A percentile compares a stretch with the other conserved stretches of the same genome.
These are phyloP conservation scores for Andrena marginata DNA, from an alignment of 2,888 invertebrate genomes.

Conservation along the genomic window DNA sequence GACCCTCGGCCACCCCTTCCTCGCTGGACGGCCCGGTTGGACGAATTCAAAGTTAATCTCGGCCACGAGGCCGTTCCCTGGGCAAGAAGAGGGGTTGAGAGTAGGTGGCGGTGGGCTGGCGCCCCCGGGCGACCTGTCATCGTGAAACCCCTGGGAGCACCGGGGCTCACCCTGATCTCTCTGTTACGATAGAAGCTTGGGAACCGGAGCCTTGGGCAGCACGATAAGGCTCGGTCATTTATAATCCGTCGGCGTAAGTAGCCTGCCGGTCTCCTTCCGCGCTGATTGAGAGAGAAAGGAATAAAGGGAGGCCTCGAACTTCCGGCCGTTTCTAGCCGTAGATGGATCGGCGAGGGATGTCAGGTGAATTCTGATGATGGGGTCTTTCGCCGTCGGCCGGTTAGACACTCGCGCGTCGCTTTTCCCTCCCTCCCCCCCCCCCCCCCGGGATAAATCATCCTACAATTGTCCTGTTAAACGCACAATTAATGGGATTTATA, in stretches of 20 bases:
- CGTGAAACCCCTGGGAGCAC: slow-evolving; percentile 79
- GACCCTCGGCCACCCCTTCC: slow-evolving; percentile 41
- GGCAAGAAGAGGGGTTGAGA: slow-evolving; percentile 15
- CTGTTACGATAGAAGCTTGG: slow-evolving; percentile 80
- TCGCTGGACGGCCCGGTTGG: slow-evolving; percentile 47
- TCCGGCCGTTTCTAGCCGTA: slow-evolving; percentile 58
- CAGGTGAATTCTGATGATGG: slow-evolving; percentile 58
- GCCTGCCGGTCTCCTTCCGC: slow-evolving; percentile 65
- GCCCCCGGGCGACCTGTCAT: slow-evolving; percentile 79
- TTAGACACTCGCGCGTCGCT: slow-evolving; percentile 15
- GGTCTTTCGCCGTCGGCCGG: slow-evolving; percentile 9
- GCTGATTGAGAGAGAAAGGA: slow-evolving; percentile 62
- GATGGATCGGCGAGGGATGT: slow-evolving; percentile 60
- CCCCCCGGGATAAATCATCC: too few species aligned
- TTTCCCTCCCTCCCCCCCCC: not conserved
- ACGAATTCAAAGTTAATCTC: slow-evolving; percentile 79
- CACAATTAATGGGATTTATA: not conserved
- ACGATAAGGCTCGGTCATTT: slow-evolving; percentile 83
- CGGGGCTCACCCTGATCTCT: slow-evolving; percentile 79
- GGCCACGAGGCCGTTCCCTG: slow-evolving; percentile 73
- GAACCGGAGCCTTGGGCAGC: slow-evolving; percentile 75
- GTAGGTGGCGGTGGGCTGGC: slow-evolving; percentile 51
- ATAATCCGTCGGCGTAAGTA: slow-evolving; percentile 79
- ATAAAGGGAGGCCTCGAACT: slow-evolving; percentile 64
- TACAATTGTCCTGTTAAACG: too few species aligned